phyloP scores from a whole-genome alignment of 2,113 vertebrate species.

The Manacus vitellinus region DNA sequence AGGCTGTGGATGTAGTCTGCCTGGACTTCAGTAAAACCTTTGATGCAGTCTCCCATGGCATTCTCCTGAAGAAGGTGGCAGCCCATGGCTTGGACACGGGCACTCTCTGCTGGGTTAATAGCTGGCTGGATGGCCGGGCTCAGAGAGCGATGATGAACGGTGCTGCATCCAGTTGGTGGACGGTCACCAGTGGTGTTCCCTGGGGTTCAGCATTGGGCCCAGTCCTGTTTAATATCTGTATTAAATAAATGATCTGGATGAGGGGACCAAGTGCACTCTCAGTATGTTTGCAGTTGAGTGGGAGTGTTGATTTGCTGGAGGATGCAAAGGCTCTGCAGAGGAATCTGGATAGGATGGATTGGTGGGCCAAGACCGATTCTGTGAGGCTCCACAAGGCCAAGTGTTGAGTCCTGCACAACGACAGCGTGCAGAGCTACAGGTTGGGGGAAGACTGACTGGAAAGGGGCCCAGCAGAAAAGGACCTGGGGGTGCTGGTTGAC shows the following conservation, averaged over 20 bases:
- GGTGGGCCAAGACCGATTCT: neutral
- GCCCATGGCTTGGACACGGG: neutral
- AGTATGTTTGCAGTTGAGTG: neutral
- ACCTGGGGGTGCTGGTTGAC: too few relatives aligned
- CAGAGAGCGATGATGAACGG: neutral
- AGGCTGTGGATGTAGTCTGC: neutral
- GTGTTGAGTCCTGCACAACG: neutral
- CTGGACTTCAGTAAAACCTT: neutral
- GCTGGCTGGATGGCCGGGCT: neutral
- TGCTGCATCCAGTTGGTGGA: neutral
- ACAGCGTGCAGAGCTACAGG: neutral
- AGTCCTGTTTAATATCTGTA: neutral
- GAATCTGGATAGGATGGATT: neutral
- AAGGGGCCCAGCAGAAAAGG: neutral
- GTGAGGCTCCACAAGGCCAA: too few relatives aligned
- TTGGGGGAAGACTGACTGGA: neutral
- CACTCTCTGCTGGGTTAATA: neutral
- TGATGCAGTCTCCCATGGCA: neutral
- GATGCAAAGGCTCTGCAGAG: neutral
- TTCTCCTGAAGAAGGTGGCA: neutral
- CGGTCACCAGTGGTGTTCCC: neutral
- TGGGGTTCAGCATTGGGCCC: neutral
- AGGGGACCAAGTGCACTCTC: neutral
- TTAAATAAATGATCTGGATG: rapidly evolving
- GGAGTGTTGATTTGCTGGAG: neutral